Evolutionary conservation across 2,113 vertebrate species (phyloP), one percentile per base, ranked within the genome.

Genomic region (Oophaga pumilio): DNA sequence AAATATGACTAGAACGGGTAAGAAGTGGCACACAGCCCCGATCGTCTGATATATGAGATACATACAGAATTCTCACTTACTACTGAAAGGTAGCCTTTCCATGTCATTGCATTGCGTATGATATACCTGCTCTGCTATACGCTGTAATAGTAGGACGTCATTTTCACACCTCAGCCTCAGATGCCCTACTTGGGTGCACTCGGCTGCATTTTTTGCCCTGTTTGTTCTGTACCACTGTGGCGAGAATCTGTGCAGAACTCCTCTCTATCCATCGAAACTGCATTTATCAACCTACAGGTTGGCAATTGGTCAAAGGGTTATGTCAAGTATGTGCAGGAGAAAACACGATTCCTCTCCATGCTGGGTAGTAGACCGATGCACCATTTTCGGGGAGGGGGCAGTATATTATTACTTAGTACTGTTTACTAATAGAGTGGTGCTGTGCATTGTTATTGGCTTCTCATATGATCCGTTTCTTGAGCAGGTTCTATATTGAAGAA

Each of bases 401-500:
- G 15, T 59, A 59, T 59, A 59, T 2, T 59, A 15, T 59, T 59
- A 4, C 60, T 22, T 13, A 11, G 53, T 56, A 9, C 53, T 11
- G 9, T 62, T 66, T 17, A 66, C 22, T 66, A 9, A 66, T 2
- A n/a, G 68, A 71, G 17, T 33, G 28, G 12, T 15, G 13, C 26
- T 28, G 14, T 71, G 15, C 0, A 18, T 50, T 33, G 17, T 74
- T 20, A 50, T 5, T 73, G 28, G 43, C 15, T 24, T 56, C 20
- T 9, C 11, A 17, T 50, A 8, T 22, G 8, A 17, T 85, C 9
- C 66, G 22, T 85, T 28, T 78, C 49, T 53, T 64, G 17, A 33
- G 10, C 89, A 99, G 98, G 97, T 56, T 99, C 98, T 84, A 99
- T 99, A 53, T 93, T 99, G 91, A 99, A 99, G 91, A 97, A 98